Evolutionary conservation across 2,888 invertebrate species (phyloP), one percentile per base, ranked within the genome.

Genomic region (Alloscopus bannaensis): DNA sequence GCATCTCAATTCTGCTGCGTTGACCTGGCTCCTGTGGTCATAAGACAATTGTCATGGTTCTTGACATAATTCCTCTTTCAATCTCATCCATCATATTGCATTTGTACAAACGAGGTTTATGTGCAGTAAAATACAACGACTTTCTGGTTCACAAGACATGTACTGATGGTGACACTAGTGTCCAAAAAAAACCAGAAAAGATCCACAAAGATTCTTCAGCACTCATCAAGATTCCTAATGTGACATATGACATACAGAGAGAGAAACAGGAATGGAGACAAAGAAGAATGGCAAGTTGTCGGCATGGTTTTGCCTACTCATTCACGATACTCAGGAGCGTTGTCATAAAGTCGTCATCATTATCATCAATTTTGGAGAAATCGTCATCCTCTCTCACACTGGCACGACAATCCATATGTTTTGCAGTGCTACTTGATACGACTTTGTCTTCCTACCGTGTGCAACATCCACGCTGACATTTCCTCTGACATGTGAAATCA

Each of bases 11-110:
- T n/a, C n/a, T n/a, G n/a, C n/a, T n/a, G n/a, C 72, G 59, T 75
- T 77, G 77, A 77, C 77, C 69, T 45, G 36, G 22, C 65, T 65
- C 57, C 42, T 68, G 31, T 68, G n/a, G 4, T 55, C 20, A 65
- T 52, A 52, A 65, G 26, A 36, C 72, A 78, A 71, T 78, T 78
- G 78, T 78, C 78, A 72, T 72, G 60, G 42, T 52, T 45, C 47
- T 79, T 72, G 79, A 66, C 79, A 72, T 72, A 79, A 72, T 79
- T 71, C 57, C 57, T 65, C 42, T 59, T 13, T 52, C 69, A 22
- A 8, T 62, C 45, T 65, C 71, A 65, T 78, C 71, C 57, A 65
- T 66, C 77, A 77, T 45, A 20, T 52, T 31, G 20, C 2, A 22
- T n/a, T n/a, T n/a, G n/a, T n/a, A n/a, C n/a, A n/a, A n/a, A n/a